phyloP scores from a whole-genome alignment of 2,888 invertebrate species.

The Oligia strigilis region DNA sequence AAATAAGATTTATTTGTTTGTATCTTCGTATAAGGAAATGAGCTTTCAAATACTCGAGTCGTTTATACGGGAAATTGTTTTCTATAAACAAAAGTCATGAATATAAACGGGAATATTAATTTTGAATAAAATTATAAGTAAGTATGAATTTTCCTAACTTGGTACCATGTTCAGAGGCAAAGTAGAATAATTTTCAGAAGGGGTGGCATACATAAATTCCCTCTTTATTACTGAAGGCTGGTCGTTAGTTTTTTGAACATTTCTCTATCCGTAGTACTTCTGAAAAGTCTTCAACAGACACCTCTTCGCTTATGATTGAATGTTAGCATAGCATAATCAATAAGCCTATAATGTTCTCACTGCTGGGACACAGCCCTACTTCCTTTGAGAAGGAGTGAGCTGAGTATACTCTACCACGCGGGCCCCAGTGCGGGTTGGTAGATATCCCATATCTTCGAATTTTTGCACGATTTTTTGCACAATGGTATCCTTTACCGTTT shows the following conservation, averaged over 20 bases:
- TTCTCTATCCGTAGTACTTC: background rate
- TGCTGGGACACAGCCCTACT: no score
- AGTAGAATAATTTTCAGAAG: background rate
- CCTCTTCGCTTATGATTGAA: background rate
- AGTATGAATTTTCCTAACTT: background rate
- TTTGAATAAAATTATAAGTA: slow-evolving; percentile 21
- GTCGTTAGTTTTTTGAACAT: background rate
- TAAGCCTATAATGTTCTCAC: no score
- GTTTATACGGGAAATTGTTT: slow-evolving; percentile 37
- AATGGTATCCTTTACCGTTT: no score
- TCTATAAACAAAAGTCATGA: slow-evolving; percentile 22
- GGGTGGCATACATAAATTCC: background rate
- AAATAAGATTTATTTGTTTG: slow-evolving; percentile 64
- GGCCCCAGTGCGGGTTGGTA: no score
- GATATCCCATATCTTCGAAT: no score
- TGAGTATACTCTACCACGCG: no score
- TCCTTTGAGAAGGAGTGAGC: no score
- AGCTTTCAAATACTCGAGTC: slow-evolving; percentile 46
- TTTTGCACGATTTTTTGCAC: no score
- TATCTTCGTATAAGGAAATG: slow-evolving; percentile 59
- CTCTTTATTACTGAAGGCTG: background rate
- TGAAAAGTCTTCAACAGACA: background rate
- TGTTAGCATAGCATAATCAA: background rate
- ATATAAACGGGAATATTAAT: slow-evolving; percentile 29
- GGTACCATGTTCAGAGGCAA: background rate